Conservation (phyloP, 92 coral and sea anemone genomes). For the Actinernus sp. region DNA sequence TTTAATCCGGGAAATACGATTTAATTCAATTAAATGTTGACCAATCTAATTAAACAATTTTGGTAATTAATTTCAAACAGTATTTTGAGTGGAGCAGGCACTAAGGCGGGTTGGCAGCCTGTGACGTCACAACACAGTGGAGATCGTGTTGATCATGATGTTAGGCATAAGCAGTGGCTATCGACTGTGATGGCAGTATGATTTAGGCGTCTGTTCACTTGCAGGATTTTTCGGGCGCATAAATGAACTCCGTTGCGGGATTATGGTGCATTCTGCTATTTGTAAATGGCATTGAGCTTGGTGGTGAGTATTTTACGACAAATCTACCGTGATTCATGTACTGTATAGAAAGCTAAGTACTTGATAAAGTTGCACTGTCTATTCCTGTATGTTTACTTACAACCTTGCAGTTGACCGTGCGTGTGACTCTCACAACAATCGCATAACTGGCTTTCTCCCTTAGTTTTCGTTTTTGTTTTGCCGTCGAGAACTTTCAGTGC, state of each 20-base stretch:
- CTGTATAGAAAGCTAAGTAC: constrained; percentile 1
- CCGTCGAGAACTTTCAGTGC: no score
- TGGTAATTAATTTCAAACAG: background rate
- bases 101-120: background rate
- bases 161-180: background rate
- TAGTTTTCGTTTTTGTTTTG: no score
- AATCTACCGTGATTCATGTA: background rate
- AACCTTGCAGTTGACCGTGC: background rate
- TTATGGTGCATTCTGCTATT: background rate
- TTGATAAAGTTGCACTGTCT: constrained; percentile 2
- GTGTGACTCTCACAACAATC: constrained; percentile 1
- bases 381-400: constrained; percentile 1
- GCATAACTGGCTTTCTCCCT: no score
- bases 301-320: background rate
- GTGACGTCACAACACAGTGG: constrained; percentile 5
- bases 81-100: background rate
- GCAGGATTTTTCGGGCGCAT: constrained; percentile 1
- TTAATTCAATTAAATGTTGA: constrained; percentile 1
- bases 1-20: constrained; percentile 2
- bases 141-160: background rate
- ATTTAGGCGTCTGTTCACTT: constrained; percentile 2
- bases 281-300: background rate
- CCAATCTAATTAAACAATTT: constrained; percentile 9
- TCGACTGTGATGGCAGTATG: background rate
- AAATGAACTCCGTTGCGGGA: background rate